Conservation (phyloP, 2,797 vertebrate species). For the Sorex maritimensis region DNA sequence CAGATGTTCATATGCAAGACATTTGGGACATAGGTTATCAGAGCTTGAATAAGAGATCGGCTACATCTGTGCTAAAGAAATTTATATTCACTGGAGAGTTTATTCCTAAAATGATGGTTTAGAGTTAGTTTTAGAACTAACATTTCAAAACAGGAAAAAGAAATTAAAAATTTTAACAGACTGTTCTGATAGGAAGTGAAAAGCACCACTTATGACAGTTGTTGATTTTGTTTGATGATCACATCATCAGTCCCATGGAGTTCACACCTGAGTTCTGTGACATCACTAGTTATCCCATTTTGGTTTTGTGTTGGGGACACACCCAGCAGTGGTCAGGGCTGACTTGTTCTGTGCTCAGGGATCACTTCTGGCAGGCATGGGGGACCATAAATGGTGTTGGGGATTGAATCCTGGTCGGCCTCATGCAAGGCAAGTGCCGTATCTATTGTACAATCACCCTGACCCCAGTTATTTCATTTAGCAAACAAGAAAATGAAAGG, state of each 20-base stretch:
- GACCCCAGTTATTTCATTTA: neutral
- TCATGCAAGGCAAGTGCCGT: too few species aligned
- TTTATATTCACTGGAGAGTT: conserved; percentile 63
- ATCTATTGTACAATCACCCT: too few species aligned
- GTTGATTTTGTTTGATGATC: conserved; percentile 57
- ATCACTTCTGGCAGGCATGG: too few species aligned
- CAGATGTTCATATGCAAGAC: too few species aligned
- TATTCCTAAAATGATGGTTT: conserved; percentile 42
- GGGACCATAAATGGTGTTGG: too few species aligned
- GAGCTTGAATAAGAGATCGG: conserved; percentile 38
- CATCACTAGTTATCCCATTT: neutral
- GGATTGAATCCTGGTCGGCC: too few species aligned
- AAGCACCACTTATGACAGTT: neutral
- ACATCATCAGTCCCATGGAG: neutral
- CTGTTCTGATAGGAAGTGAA: neutral
- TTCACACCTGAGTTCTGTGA: neutral
- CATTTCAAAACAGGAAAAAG: neutral
- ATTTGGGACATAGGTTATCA: too few species aligned
- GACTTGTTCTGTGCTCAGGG: too few species aligned
- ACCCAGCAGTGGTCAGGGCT: too few species aligned
- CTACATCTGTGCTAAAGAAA: conserved; percentile 61
- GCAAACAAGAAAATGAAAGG: conserved; percentile 26
- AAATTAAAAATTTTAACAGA: conserved; percentile 19
- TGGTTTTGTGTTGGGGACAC: neutral
- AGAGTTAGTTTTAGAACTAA: conserved; percentile 51